Percentiles rank a stretch among this genome's conserved stretches.
Conservation (phyloP, 2,113 vertebrate species). For the Cisticola juncidis region DNA sequence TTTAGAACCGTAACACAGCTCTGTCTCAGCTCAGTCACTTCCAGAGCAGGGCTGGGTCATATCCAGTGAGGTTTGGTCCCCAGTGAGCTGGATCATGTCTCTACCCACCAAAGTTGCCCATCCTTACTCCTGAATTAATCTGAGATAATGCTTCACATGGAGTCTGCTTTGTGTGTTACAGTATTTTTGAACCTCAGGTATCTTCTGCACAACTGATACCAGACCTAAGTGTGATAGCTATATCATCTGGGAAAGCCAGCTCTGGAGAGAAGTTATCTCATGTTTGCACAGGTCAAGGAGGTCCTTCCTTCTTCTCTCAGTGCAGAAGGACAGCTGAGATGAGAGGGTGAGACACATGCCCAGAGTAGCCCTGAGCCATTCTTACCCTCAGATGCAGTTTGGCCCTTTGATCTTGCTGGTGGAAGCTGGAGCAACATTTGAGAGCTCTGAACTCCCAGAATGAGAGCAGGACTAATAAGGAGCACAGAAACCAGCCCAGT, state of each 20-base stretch:
- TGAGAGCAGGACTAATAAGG: background rate
- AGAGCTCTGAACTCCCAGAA: background rate
- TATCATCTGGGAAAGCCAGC: background rate
- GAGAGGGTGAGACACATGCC: fast-evolving
- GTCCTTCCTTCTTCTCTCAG: background rate
- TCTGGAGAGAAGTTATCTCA: background rate
- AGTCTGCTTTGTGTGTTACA: background rate
- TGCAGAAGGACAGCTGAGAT: background rate
- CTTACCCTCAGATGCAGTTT: background rate
- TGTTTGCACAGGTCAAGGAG: background rate
- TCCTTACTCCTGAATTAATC: background rate
- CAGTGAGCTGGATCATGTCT: background rate
- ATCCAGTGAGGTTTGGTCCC: background rate
- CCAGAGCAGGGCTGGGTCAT: background rate
- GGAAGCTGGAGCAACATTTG: background rate
- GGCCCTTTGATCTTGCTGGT: background rate
- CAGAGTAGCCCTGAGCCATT: background rate
- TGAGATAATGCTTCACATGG: background rate
- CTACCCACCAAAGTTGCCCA: background rate
- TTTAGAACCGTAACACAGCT: background rate
- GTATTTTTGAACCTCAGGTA: background rate
- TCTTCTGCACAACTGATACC: background rate
- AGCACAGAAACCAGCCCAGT: background rate
- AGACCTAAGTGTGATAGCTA: background rate
- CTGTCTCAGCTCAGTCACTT: background rate